Base-by-base conservation (phyloP, 2,797 vertebrate genomes). In the Clarias fuscus region DNA sequence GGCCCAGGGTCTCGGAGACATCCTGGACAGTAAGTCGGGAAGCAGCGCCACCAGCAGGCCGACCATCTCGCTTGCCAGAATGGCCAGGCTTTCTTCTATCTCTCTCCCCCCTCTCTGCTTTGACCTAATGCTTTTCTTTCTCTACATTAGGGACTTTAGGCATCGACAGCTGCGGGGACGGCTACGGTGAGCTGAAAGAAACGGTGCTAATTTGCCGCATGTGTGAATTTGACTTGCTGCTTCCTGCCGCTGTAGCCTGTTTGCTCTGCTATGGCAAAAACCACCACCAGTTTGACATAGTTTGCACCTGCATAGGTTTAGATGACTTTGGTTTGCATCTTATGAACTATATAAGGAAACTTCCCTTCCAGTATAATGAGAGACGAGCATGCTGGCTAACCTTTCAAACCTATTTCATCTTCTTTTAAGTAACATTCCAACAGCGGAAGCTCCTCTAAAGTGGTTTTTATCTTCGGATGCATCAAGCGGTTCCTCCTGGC, bases 1-100 rank as follows among this genome's bases (percentile, higher is more conserved):
- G 11, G 97, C 98, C 48, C 98, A 99, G 90, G 98, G 98, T 0
- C 95, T 99, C 83, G 98, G 98, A 73, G 98, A 99, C 90, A 99
- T 99, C 91, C 95, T 99, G 85, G 98, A 99, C 93, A 98, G 98
- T 99, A 95, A 99, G 98, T 98, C 89, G 27, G 48, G 48, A 0
- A 48, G 80, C 85, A 73, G 24, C 43, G 30, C 82, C 85, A 5
- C 58, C 85, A 67, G 68, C 81, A 70, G 75, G 68, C 72, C 30
- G 27, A 53, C 79, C 75, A 83, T 13, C 43, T 22, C 5, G 2
- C 22, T 78, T 40, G 27, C 58, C 48, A 62, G 83, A 18, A 78
- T 84, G 84, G 79, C 53, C 33, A 86, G 83, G 71, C 79, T 71
- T 65, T 64, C 80, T 70, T 37, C 84, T 22, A 10, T 56, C 64